Evolutionary conservation across 2,888 invertebrate genomes (phyloP), one percentile per base, ranked within the genome.

Genomic region (Drosophila histrio): DNA sequence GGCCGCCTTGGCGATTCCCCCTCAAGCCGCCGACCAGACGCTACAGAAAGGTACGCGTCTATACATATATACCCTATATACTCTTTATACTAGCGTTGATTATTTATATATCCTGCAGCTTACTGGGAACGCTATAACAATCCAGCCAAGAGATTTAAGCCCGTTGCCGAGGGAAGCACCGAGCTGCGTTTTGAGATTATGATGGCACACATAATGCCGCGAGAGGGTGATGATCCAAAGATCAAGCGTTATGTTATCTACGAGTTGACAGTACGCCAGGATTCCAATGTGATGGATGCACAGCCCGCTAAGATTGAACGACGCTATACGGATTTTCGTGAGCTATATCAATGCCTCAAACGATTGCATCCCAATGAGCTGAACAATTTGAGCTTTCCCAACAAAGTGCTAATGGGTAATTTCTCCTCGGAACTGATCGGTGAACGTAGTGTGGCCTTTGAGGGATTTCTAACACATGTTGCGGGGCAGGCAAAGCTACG

Each of bases 301-400:
- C 93, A 94, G 71, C 94, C 95, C 15, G 94, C 94, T 0, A 93
- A 93, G 65, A 94, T 95, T 46, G 95, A 95, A 83, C 92, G 96
- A 52, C 93, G 96, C 76, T 96, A 96, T 89, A 95, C 95, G 6
- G 94, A 96, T 80, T 96, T 96, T 89, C 91, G 94, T 50, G 94
- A 94, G 66, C 92, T 96, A 2, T 95, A 94, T 86, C 93, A 93
- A 72, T 92, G 93, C 2, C 91, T 96, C 21, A 94, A 93, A 79
- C 94, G 93, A 66, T 94, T 94, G 47, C 92, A 93, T 88, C 93
- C 95, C 0, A 82, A 91, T 28, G 88, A 94, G 61, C 90, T 95
- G 90, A 89, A 88, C 22, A 69, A 77, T 7, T 89, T 95, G 5
- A 91, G 92, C 49, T 95, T 96, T 90, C 95, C 96, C 8, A 94